Conservation (phyloP, 2,113 vertebrate genomes). For the Pionites leucogaster region DNA sequence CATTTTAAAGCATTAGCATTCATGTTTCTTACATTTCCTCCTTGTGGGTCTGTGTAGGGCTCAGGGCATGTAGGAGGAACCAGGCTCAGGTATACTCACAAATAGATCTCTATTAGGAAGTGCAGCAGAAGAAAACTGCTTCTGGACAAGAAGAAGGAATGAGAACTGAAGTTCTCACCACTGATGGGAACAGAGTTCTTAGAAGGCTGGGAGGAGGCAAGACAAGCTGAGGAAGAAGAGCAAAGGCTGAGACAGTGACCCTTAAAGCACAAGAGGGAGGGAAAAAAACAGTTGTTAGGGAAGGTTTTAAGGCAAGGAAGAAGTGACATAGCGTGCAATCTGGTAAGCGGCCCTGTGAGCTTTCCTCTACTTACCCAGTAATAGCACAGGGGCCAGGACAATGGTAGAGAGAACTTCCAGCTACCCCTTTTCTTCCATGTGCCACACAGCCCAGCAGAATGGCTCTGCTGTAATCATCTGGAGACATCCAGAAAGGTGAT, state of each 20-base stretch:
- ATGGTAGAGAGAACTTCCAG: neutral
- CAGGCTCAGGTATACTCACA: neutral
- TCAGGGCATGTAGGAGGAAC: neutral
- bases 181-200: neutral
- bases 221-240: neutral
- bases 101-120: neutral
- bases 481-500: neutral
- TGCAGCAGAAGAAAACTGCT: neutral
- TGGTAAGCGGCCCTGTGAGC: neutral
- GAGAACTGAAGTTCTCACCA: neutral
- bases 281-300: neutral
- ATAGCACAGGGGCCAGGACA: neutral
- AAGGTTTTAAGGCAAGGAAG: neutral
- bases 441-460: no score
- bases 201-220: neutral
- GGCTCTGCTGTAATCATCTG: neutral
- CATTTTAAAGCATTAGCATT: neutral
- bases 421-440: neutral
- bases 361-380: neutral
- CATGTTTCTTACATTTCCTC: neutral
- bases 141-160: neutral
- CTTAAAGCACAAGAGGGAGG: neutral
- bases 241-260: neutral
- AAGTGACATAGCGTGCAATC: neutral
- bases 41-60: accelerated